Evolutionary conservation across 2,113 vertebrate genomes (phyloP).

Genomic region (Sturnus vulgaris): DNA sequence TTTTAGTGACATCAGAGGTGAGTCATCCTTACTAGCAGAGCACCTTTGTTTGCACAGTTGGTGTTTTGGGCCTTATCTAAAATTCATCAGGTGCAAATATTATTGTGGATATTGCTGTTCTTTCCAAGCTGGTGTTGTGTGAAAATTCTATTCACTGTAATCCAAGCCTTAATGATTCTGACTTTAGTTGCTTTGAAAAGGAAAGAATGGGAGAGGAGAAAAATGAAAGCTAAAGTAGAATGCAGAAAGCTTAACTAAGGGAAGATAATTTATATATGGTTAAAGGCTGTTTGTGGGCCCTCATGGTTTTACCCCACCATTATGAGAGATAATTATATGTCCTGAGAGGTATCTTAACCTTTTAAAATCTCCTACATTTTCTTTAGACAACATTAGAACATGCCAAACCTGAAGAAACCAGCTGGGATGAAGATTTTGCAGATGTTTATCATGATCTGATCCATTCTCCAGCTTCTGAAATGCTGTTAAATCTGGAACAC

Average conservation of each 20-base stretch:
- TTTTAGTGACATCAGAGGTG: background rate
- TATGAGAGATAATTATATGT: background rate
- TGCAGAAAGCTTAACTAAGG: background rate
- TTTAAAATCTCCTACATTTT: background rate
- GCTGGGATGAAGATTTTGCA: conserved; percentile 97
- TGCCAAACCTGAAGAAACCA: conserved; percentile 89
- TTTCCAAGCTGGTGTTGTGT: background rate
- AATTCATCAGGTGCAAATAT: background rate
- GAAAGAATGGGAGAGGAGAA: background rate
- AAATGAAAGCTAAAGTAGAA: background rate
- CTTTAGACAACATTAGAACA: conserved; percentile 87
- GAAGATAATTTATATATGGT: background rate
- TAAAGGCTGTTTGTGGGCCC: background rate
- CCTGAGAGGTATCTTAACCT: background rate
- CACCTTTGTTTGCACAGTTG: background rate
- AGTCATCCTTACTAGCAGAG: background rate
- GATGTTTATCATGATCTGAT: conserved; percentile 97
- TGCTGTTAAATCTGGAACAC: conserved; percentile 93
- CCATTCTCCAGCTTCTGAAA: conserved; percentile 95
- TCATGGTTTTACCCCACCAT: background rate
- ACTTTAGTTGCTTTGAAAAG: background rate
- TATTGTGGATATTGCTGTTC: background rate
- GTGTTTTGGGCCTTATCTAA: background rate
- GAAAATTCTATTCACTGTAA: background rate
- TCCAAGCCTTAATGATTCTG: background rate